Conservation (phyloP, 1,140 invertebrate genomes). For the Hyles euphorbiae region DNA sequence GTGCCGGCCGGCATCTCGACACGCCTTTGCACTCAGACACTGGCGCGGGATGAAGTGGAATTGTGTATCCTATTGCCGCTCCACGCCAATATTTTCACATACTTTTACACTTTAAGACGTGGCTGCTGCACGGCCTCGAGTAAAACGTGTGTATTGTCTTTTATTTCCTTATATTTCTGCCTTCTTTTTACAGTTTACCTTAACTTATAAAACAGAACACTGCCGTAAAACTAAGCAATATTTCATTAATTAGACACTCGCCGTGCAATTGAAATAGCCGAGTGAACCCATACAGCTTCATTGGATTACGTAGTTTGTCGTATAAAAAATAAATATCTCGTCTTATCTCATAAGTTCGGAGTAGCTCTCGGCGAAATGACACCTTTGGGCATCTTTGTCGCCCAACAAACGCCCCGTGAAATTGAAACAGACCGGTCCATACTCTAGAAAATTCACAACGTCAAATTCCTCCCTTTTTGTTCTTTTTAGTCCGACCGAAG, state of each 20-base stretch:
- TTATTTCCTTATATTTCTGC: too few species aligned
- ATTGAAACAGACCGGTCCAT: conserved; percentile 55
- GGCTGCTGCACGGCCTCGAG: conserved; percentile 10
- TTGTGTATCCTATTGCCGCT: conserved; percentile 48
- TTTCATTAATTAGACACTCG: too few species aligned
- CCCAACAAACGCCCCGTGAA: conserved; percentile 68
- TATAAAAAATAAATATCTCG: conserved; percentile 38
- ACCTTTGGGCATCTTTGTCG: conserved; percentile 67
- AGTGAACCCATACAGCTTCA: not conserved
- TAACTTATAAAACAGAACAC: too few species aligned
- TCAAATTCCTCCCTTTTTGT: conserved; percentile 27
- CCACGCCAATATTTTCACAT: conserved; percentile 53
- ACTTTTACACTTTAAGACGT: conserved; percentile 37
- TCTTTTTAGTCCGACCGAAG: conserved; percentile 27
- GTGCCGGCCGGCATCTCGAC: conserved; percentile 49
- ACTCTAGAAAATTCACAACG: conserved; percentile 27
- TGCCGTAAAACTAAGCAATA: too few species aligned
- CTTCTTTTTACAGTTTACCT: too few species aligned
- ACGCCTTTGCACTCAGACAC: conserved; percentile 71
- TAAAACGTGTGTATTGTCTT: not conserved
- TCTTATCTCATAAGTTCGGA: conserved; percentile 37
- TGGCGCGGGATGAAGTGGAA: conserved; percentile 51
- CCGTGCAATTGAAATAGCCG: too few species aligned
- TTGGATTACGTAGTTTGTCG: conserved; percentile 16
- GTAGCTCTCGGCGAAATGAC: conserved; percentile 57